phyloP scores from a whole-genome alignment of 1,140 invertebrate species.

The Hetaerina americana region DNA sequence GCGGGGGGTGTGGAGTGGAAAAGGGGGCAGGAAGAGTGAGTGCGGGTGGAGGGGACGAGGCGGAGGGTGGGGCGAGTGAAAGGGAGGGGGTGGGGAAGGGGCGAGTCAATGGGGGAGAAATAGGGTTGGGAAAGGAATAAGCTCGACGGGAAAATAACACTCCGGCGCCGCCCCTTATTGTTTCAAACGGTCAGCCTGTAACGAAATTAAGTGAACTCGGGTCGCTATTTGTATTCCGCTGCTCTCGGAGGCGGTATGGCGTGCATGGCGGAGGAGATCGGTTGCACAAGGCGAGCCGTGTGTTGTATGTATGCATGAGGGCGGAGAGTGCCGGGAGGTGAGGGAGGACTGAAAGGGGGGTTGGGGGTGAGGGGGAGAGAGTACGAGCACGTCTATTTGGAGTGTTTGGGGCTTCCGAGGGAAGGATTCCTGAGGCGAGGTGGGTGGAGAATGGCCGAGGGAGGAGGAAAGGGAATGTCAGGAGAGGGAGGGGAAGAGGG shows the following conservation, averaged over 20 bases:
- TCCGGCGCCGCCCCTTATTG: not conserved
- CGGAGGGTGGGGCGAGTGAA: not conserved
- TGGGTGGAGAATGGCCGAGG: not conserved
- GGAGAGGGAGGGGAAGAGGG: no score
- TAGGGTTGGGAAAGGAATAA: no score
- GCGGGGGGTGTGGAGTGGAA: no score
- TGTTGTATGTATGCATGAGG: not conserved
- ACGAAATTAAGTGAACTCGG: slow-evolving; percentile 6
- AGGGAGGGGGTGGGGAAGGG: not conserved
- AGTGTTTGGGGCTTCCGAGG: no score
- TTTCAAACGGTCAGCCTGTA: slow-evolving; percentile 5
- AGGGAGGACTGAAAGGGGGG: not conserved
- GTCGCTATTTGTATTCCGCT: slow-evolving; percentile 4
- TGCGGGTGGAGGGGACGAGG: not conserved
- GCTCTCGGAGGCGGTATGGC: not conserved
- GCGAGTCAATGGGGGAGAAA: not conserved
- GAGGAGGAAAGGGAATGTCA: no score
- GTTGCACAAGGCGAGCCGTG: no score
- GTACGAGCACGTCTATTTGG: no score
- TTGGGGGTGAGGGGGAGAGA: not conserved
- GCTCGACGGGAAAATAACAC: not conserved
- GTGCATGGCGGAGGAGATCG: not conserved
- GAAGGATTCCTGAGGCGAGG: not conserved
- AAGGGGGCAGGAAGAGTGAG: not conserved
- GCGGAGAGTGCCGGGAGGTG: not conserved